A percentile compares a stretch with the other conserved stretches of the same genome.
Evolutionary conservation across 1,140 invertebrate species (phyloP).

Genomic region (Penaeus vannamei): DNA sequence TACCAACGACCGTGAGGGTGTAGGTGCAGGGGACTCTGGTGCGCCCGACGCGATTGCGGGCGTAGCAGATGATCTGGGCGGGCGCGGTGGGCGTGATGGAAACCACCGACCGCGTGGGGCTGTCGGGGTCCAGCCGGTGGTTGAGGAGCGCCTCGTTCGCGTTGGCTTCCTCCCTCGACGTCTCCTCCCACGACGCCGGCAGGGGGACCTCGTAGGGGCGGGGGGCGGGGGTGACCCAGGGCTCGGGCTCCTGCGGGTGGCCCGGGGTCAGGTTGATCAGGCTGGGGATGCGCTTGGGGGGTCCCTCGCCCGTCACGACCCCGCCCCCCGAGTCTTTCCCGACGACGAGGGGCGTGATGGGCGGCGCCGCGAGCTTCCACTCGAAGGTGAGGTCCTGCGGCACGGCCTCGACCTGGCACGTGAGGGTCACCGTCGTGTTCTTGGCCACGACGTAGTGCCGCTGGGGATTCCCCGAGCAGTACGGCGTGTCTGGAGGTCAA

Average conservation of each 20-base stretch:
- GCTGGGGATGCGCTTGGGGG: no score
- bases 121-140: neutral
- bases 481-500: neutral
- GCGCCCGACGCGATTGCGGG: constrained; percentile 3
- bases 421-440: constrained; percentile 32
- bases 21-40: constrained; percentile 17
- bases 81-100: constrained; percentile 13
- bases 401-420: constrained; percentile 25
- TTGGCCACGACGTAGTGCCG: neutral
- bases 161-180: neutral
- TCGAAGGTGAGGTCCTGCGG: constrained; percentile 12
- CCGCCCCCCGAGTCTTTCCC: neutral
- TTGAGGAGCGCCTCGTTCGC: neutral
- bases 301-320: no score
- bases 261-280: no score
- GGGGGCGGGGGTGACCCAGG: neutral
- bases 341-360: neutral
- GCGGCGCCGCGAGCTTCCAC: neutral
- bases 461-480: constrained; percentile 4
- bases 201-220: neutral
- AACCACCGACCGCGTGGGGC: neutral
- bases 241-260: no score
- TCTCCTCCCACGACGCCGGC: neutral
- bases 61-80: neutral
- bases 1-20: constrained; percentile 25